Percentiles rank a stretch among this genome's conserved stretches.
Evolutionary conservation across 2,113 vertebrate species (phyloP).

Genomic region (Sinocyclocheilus anophthalmus): DNA sequence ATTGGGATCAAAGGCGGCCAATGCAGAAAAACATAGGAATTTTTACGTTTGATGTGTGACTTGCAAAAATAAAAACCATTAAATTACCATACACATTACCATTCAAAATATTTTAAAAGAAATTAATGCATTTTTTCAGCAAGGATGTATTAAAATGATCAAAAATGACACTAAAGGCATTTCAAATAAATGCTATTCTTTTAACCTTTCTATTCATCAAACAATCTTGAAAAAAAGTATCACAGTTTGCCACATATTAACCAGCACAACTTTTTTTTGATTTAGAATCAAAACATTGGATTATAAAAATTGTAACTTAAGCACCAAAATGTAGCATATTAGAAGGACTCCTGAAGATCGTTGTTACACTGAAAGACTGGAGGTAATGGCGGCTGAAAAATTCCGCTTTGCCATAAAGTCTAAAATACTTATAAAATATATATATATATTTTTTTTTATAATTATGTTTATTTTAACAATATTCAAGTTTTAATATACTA

Average conservation of each 20-base stretch:
- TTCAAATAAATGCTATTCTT: neutral
- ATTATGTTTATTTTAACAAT: too few relatives aligned
- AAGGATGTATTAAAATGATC: neutral
- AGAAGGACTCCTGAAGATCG: too few relatives aligned
- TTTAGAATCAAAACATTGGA: too few relatives aligned
- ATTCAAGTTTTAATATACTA: too few relatives aligned
- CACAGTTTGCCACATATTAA: too few relatives aligned
- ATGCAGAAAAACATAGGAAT: neutral
- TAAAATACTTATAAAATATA: neutral
- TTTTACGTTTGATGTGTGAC: neutral
- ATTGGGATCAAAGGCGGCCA: neutral
- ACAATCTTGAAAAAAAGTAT: too few relatives aligned
- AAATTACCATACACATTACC: neutral
- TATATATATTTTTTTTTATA: too few relatives aligned
- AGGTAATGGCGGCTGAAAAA: too few relatives aligned
- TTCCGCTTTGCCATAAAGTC: neutral
- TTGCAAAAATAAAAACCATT: neutral
- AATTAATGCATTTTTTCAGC: neutral
- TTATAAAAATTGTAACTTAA: too few relatives aligned
- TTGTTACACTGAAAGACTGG: too few relatives aligned
- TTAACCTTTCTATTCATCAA: too few relatives aligned
- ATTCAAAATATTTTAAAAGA: neutral
- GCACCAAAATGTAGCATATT: neutral
- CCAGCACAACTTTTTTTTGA: too few relatives aligned
- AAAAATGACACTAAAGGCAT: neutral